Evolutionary conservation across 2,113 vertebrate species (phyloP).

Genomic region (Dromiciops gliroides): DNA sequence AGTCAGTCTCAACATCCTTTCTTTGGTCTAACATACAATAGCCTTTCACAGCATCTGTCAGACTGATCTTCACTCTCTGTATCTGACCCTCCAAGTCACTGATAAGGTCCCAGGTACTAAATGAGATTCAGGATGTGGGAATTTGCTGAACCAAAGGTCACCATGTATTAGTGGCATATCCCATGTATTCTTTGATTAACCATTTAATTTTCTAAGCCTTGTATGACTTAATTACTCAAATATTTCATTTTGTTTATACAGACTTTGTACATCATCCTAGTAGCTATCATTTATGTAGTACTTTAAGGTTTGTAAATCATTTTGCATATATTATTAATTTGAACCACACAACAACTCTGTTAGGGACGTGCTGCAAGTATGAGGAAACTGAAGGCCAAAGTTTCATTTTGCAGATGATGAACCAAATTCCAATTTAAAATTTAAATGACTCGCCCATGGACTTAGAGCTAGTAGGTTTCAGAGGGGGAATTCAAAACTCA

Average conservation of each 20-base stretch:
- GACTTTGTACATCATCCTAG: background rate
- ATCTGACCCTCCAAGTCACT: background rate
- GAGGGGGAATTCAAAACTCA: background rate
- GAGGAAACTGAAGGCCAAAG: background rate
- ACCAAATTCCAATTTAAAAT: background rate
- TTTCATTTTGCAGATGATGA: background rate
- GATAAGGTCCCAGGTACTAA: background rate
- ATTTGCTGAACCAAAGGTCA: background rate
- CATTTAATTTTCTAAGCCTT: background rate
- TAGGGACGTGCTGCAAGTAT: background rate
- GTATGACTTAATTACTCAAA: background rate
- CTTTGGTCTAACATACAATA: background rate
- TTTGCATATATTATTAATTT: background rate
- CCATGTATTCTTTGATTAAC: background rate
- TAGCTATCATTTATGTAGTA: background rate
- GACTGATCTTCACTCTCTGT: background rate
- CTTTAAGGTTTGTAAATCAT: background rate
- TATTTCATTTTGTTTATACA: background rate
- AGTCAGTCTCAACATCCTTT: background rate
- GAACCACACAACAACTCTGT: background rate
- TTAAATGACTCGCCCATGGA: background rate
- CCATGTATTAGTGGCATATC: background rate
- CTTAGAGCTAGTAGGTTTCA: background rate
- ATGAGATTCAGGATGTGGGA: background rate
- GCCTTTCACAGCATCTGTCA: background rate